Conservation (phyloP, 1,140 invertebrate genomes). For the Periplaneta americana region DNA sequence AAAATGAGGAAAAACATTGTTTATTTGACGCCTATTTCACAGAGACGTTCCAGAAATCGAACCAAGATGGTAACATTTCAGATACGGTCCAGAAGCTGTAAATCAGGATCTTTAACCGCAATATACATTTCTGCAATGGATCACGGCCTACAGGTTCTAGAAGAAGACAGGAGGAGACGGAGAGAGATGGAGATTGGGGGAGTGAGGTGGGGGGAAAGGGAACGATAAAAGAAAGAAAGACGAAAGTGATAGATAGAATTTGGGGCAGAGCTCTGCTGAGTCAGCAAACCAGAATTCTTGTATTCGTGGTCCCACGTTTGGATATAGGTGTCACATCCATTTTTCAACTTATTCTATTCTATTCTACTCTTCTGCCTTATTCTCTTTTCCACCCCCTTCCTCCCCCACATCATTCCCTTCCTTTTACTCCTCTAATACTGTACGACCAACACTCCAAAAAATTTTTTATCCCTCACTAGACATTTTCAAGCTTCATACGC, state of each 20-base stretch:
- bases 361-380: background rate
- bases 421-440: background rate
- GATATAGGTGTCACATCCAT: background rate
- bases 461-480: background rate
- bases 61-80: too few relatives aligned
- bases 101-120: background rate
- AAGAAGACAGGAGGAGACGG: too few relatives aligned
- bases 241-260: background rate
- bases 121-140: background rate
- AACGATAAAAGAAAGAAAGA: background rate
- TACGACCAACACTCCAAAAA: background rate
- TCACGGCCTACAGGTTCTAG: too few relatives aligned
- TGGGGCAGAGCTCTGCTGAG: background rate
- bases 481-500: background rate
- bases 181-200: background rate
- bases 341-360: background rate
- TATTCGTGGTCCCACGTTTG: background rate
- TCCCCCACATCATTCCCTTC: background rate
- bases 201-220: background rate
- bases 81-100: background rate
- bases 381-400: background rate
- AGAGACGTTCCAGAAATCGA: too few relatives aligned
- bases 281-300: background rate
- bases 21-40: too few relatives aligned
- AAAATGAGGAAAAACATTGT: too few relatives aligned